phyloP scores from a whole-genome alignment of 2,113 vertebrate species.

The Ameiurus melas region DNA sequence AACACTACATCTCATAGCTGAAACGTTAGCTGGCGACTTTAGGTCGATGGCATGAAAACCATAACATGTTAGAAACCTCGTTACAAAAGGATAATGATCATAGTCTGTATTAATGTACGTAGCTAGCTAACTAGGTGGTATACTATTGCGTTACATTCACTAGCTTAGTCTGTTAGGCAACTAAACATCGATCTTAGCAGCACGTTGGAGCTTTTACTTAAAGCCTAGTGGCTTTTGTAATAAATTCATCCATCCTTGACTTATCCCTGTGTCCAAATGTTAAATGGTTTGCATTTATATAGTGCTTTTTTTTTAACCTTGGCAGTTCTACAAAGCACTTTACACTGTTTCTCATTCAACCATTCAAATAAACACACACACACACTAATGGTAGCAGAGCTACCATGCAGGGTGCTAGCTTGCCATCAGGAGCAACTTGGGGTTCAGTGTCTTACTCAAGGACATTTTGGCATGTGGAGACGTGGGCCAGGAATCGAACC shows the following conservation, averaged over 20 bases:
- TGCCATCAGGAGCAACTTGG: no score
- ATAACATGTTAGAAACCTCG: neutral
- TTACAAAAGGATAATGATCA: neutral
- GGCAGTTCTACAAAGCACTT: no score
- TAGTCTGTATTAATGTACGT: neutral
- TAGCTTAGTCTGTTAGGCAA: neutral
- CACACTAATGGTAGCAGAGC: no score
- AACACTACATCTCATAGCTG: neutral
- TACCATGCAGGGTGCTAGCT: no score
- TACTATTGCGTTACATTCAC: neutral
- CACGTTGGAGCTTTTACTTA: neutral
- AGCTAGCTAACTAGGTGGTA: neutral
- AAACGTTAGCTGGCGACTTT: neutral
- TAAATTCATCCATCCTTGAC: neutral
- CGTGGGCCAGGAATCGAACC: no score
- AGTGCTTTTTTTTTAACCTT: no score
- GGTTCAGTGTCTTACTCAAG: no score
- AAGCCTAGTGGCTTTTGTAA: neutral
- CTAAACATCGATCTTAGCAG: neutral
- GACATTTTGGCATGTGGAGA: no score
- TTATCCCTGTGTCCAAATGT: neutral
- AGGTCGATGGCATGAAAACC: neutral
- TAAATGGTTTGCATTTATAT: no score
- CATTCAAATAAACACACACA: no score
- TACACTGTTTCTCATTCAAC: no score